Conservation (phyloP, 2,888 invertebrate genomes). For the Drosophila meridionalis region DNA sequence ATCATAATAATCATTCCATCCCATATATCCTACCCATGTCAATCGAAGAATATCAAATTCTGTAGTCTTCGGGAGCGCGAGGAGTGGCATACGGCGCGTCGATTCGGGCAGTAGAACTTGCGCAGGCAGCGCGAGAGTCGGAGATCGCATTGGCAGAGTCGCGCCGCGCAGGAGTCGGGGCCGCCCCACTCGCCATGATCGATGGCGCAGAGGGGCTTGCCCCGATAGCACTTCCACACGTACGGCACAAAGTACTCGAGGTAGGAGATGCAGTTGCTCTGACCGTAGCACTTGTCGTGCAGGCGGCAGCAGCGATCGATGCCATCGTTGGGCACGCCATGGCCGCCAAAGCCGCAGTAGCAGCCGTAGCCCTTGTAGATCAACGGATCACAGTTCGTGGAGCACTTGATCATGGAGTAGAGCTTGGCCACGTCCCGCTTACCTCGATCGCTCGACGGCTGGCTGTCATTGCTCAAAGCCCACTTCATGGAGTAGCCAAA, state of each 20-base stretch:
- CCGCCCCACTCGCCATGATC: slow-evolving; percentile 87
- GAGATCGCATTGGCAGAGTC: slow-evolving; percentile 94
- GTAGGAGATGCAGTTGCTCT: slow-evolving; percentile 91
- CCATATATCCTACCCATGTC: not conserved
- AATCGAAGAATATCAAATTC: slow-evolving; percentile 87
- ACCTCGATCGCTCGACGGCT: slow-evolving; percentile 85
- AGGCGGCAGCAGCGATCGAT: slow-evolving; percentile 92
- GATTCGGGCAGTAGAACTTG: slow-evolving; percentile 90
- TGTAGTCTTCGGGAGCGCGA: slow-evolving; percentile 91
- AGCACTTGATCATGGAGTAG: slow-evolving; percentile 94
- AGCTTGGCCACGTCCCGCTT: slow-evolving; percentile 92
- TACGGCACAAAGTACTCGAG: slow-evolving; percentile 95
- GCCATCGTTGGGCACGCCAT: slow-evolving; percentile 91
- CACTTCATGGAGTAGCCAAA: slow-evolving; percentile 84
- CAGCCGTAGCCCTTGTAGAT: slow-evolving; percentile 95
- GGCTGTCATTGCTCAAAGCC: slow-evolving; percentile 64
- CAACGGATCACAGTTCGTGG: slow-evolving; percentile 93
- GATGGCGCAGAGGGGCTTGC: slow-evolving; percentile 89
- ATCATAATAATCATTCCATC: no score
- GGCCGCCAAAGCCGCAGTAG: slow-evolving; percentile 94
- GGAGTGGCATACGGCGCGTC: slow-evolving; percentile 90
- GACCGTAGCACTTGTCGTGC: slow-evolving; percentile 94
- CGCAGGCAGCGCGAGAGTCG: slow-evolving; percentile 92
- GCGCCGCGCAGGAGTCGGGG: slow-evolving; percentile 89
- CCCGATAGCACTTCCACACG: slow-evolving; percentile 93